phyloP scores from a whole-genome alignment of 2,797 vertebrate species.

The Cetoscarus ocellatus region DNA sequence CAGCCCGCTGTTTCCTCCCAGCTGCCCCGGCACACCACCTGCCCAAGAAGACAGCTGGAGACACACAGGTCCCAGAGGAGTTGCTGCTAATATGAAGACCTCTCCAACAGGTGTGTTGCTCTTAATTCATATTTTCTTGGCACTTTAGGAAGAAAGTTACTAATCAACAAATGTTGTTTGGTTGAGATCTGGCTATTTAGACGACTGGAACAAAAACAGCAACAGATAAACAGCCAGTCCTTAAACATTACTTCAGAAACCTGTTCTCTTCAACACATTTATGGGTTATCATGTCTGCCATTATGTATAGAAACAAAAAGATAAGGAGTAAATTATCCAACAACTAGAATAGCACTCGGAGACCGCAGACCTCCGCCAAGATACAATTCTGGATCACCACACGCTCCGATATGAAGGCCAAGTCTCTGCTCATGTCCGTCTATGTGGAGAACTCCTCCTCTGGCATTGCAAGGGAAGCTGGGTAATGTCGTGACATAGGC shows the following conservation, averaged over 20 bases:
- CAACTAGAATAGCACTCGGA: no score
- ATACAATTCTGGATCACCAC: no score
- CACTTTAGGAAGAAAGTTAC: slow-evolving; percentile 19
- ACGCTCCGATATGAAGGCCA: no score
- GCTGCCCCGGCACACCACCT: slow-evolving; percentile 78
- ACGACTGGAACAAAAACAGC: neutral
- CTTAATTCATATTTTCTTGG: slow-evolving; percentile 13
- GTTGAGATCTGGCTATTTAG: neutral
- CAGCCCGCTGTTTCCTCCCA: slow-evolving; percentile 80
- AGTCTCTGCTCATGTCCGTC: no score
- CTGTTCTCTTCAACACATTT: neutral
- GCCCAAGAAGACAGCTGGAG: slow-evolving; percentile 81
- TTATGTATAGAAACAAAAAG: no score
- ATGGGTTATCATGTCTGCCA: no score
- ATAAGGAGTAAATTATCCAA: no score
- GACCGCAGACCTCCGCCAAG: no score
- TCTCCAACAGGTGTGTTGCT: slow-evolving; percentile 63
- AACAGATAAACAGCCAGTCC: neutral
- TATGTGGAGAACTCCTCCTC: no score
- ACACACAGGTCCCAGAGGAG: slow-evolving; percentile 50
- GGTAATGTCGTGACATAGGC: no score
- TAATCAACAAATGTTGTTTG: no score
- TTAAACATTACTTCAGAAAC: neutral
- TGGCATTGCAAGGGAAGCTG: no score
- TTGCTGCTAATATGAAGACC: slow-evolving; percentile 46